Evolutionary conservation across 2,888 invertebrate genomes (phyloP).

Genomic region (Synanthedon vespiformis): DNA sequence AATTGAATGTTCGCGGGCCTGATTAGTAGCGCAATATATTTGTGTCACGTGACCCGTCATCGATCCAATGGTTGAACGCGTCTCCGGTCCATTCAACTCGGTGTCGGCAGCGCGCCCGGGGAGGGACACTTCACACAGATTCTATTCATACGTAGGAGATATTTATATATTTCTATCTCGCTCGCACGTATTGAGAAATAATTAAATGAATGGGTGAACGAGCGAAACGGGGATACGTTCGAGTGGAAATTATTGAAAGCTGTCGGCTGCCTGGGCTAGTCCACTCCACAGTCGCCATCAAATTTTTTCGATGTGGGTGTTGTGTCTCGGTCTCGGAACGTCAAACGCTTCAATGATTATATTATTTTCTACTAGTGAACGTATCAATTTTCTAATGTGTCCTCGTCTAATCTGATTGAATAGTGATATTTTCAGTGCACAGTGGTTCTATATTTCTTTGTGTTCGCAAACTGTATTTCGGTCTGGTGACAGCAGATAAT

Average conservation of each 20-base stretch:
- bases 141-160: slow-evolving; percentile 67
- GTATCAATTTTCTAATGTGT: slow-evolving; percentile 48
- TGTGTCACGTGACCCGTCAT: slow-evolving; percentile 62
- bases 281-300: slow-evolving; percentile 51
- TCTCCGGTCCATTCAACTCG: slow-evolving; percentile 72
- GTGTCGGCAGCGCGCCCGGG: slow-evolving; percentile 38
- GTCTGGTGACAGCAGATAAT: slow-evolving; percentile 55
- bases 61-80: slow-evolving; percentile 70
- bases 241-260: slow-evolving; percentile 68
- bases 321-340: slow-evolving; percentile 45
- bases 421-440: slow-evolving; percentile 31
- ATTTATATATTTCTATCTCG: slow-evolving; percentile 56
- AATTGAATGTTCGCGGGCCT: slow-evolving; percentile 35
- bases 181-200: slow-evolving; percentile 58
- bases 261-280: slow-evolving; percentile 44
- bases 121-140: slow-evolving; percentile 62
- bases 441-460: slow-evolving; percentile 39
- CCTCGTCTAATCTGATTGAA: slow-evolving; percentile 32
- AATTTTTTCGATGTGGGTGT: slow-evolving; percentile 70
- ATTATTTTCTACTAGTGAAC: slow-evolving; percentile 65
- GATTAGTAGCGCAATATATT: slow-evolving; percentile 34
- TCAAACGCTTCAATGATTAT: slow-evolving; percentile 64
- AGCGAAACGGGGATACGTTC: slow-evolving; percentile 62
- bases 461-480: slow-evolving; percentile 36
- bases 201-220: slow-evolving; percentile 64